phyloP scores from a whole-genome alignment of 2,113 vertebrate genomes.

The Leuciscus idus region DNA sequence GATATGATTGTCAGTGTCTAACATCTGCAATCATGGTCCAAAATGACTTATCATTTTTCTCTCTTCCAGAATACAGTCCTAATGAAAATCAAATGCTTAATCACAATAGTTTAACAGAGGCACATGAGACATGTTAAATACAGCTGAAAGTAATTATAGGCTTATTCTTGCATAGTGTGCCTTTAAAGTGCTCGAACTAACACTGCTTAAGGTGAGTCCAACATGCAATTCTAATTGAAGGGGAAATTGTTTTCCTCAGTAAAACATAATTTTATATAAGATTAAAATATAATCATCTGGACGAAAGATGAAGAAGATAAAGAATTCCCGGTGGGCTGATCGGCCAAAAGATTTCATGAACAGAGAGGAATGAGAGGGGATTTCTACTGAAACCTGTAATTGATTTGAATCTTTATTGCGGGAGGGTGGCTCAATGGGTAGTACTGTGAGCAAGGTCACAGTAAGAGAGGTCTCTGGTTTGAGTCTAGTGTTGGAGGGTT shows the following conservation, averaged over 20 bases:
- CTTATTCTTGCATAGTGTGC: neutral
- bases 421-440: neutral
- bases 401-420: too few species aligned
- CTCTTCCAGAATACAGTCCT: neutral
- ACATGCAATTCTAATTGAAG: neutral
- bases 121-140: conserved; percentile 12
- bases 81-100: conserved; percentile 26
- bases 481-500: neutral
- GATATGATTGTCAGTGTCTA: neutral
- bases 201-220: neutral
- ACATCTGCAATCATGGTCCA: neutral
- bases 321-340: neutral
- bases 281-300: neutral
- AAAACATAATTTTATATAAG: neutral
- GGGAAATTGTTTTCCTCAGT: neutral
- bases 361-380: neutral
- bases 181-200: neutral
- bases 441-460: neutral
- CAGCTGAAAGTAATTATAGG: conserved; percentile 16
- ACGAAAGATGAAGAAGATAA: neutral
- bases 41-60: neutral
- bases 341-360: neutral
- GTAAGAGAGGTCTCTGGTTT: neutral
- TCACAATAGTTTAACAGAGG: neutral
- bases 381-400: neutral